Evolutionary conservation across 2,888 invertebrate species (phyloP).

Genomic region (Cephalotes varians): DNA sequence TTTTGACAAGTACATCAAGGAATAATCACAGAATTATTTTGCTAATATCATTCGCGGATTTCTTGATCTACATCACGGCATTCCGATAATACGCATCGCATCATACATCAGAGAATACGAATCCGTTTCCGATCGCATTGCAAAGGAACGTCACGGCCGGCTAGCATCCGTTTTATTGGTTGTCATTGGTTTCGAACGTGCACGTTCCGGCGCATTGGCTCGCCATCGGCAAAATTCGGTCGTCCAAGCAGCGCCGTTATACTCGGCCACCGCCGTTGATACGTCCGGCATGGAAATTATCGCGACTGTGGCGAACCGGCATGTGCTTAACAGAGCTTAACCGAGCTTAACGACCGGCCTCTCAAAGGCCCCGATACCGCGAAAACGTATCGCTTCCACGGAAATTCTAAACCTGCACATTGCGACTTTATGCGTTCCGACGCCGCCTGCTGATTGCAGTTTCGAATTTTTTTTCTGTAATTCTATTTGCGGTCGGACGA

Average conservation of each 20-base stretch:
- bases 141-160: conserved; percentile 36
- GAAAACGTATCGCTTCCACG: conserved; percentile 39
- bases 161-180: conserved; percentile 40
- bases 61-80: background rate
- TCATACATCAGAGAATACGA: conserved; percentile 28
- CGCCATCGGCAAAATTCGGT: conserved; percentile 35
- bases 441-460: conserved; percentile 12
- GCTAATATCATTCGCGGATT: background rate
- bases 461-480: background rate
- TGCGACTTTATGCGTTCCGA: background rate
- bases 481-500: background rate
- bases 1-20: background rate
- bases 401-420: conserved; percentile 22
- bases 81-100: background rate
- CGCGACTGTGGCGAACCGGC: conserved; percentile 35
- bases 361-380: conserved; percentile 36
- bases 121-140: conserved; percentile 34
- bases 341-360: conserved; percentile 36
- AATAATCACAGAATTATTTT: background rate
- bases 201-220: conserved; percentile 34
- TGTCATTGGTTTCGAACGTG: conserved; percentile 26
- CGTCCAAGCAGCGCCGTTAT: conserved; percentile 21
- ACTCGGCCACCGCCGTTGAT: conserved; percentile 24
- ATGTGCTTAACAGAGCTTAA: conserved; percentile 51
- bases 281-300: conserved; percentile 44